Percentiles rank a stretch among this genome's conserved stretches.
These are phyloP conservation scores for Diadegma fenestrale DNA, from an alignment of 2,888 invertebrate species.

Conservation along the genomic window DNA sequence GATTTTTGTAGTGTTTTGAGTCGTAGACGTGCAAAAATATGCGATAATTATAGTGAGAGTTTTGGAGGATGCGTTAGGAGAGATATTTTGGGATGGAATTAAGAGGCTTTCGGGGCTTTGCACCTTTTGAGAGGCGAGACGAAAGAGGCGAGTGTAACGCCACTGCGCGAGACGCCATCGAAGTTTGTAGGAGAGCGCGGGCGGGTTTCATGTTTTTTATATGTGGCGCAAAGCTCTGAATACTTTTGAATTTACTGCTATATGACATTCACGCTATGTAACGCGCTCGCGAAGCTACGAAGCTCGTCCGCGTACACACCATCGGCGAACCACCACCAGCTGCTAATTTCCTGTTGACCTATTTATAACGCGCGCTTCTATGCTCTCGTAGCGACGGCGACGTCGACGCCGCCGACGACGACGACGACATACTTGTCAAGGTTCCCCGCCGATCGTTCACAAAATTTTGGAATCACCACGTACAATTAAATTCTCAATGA, in stretches of 20 bases:
- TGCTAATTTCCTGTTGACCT: constrained; percentile 81
- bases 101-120: constrained; percentile 38
- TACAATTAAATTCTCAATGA: constrained; percentile 29
- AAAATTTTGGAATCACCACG: constrained; percentile 65
- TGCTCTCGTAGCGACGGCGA: constrained; percentile 42
- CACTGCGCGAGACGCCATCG: constrained; percentile 37
- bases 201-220: constrained; percentile 31
- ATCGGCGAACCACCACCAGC: constrained; percentile 67
- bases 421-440: constrained; percentile 74
- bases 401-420: constrained; percentile 45
- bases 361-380: constrained; percentile 76
- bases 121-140: constrained; percentile 19
- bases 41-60: constrained; percentile 11
- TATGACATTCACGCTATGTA: constrained; percentile 16
- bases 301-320: constrained; percentile 46
- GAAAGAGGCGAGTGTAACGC: constrained; percentile 9
- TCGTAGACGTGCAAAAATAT: constrained; percentile 23
- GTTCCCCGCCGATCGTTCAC: constrained; percentile 70
- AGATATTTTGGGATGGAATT: constrained; percentile 60
- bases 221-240: constrained; percentile 35
- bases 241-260: constrained; percentile 37
- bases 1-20: neutral
- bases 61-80: constrained; percentile 49
- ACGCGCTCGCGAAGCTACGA: constrained; percentile 48
- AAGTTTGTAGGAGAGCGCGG: constrained; percentile 14